Conservation (phyloP, 2,113 vertebrate species). For the Pedionomus torquatus region DNA sequence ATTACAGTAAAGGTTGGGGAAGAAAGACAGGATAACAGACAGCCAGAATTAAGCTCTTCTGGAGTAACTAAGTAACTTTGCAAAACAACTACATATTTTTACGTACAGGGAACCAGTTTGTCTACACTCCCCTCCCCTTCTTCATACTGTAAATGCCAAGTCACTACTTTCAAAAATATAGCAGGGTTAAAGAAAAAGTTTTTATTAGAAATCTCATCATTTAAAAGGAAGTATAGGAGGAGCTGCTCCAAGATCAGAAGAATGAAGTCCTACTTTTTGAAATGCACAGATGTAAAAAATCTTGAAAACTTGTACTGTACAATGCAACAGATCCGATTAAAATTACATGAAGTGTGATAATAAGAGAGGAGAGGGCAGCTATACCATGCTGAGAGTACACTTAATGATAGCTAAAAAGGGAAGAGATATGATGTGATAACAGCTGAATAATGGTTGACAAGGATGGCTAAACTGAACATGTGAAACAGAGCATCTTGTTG, state of each 20-base stretch:
- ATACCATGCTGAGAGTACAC: slow-evolving; percentile 2
- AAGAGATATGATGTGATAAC: slow-evolving; percentile 9
- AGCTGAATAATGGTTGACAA: slow-evolving; percentile 12
- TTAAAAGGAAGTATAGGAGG: neutral
- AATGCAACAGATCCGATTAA: neutral
- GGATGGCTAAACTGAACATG: neutral
- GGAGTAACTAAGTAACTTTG: neutral
- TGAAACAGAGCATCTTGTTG: neutral
- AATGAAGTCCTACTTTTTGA: neutral
- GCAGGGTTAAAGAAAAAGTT: neutral
- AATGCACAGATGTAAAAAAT: neutral
- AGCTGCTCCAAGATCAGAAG: neutral
- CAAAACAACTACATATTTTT: neutral
- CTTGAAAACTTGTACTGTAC: neutral
- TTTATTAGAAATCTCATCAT: neutral
- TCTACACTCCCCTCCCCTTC: neutral
- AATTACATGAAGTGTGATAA: slow-evolving; percentile 2
- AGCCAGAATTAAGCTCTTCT: neutral
- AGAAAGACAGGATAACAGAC: neutral
- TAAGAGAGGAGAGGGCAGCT: slow-evolving; percentile 12
- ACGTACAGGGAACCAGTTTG: neutral
- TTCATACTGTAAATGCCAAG: neutral
- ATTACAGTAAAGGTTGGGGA: neutral
- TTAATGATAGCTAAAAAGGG: slow-evolving; percentile 41
- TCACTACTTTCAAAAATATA: neutral